These are phyloP conservation scores for Manis crassicaudata DNA, from an alignment of 2,797 vertebrate genomes.

Conservation along the genomic window DNA sequence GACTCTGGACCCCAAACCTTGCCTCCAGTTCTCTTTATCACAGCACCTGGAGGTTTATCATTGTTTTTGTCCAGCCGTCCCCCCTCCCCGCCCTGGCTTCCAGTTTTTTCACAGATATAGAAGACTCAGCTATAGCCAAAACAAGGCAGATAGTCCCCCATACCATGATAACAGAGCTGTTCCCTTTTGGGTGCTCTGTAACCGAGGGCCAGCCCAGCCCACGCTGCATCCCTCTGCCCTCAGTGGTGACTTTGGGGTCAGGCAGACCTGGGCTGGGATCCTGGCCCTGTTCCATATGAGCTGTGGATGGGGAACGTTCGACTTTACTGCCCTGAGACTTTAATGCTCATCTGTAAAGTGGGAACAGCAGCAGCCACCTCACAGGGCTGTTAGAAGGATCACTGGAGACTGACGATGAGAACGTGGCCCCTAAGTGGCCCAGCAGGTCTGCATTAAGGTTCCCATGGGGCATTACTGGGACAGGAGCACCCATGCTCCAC, in stretches of 20 bases:
- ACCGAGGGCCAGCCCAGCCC: background rate
- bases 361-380: background rate
- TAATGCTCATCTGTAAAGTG: background rate
- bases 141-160: background rate
- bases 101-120: background rate
- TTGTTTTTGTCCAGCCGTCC: background rate
- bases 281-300: background rate
- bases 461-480: fast-evolving
- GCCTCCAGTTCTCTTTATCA: background rate
- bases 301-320: fast-evolving
- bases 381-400: background rate
- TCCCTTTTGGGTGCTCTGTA: background rate
- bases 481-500: background rate
- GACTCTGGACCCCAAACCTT: no score
- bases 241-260: background rate
- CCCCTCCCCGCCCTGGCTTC: background rate
- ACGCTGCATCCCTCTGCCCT: fast-evolving
- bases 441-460: background rate
- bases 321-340: background rate
- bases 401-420: background rate
- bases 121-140: background rate
- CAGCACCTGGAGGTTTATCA: background rate
- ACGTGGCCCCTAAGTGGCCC: fast-evolving
- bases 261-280: background rate
- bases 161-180: fast-evolving